Base-by-base conservation (phyloP, 2,888 invertebrate species). In the Rotaria magnacalcarata region DNA sequence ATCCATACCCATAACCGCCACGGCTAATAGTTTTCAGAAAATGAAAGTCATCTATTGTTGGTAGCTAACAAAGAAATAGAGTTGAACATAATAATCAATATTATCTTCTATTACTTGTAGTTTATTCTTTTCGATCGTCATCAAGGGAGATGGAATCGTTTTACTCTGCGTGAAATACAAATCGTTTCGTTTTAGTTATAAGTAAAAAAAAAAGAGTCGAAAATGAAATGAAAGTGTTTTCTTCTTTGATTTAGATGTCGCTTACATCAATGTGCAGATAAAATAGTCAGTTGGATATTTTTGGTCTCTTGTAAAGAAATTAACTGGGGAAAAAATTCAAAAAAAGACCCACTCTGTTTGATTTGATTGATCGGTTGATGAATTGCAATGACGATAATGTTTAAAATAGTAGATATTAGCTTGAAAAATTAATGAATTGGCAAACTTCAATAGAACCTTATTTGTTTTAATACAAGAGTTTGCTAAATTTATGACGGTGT, bases 11-110 rank as follows among this genome's bases (percentile, higher is more conserved):
- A 80, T 47, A 80, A 11, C 75, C 47, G 47, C 75, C 75, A 80
- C 75, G 75, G 47, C 75, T 80, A 3, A 80, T 80, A 11, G 47
- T 80, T 47, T 80, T 80, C 16, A 80, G 41, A 80, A 80, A 80
- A 80, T 80, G 75, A 80, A 80, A 80, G 47, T 80, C 75, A 19
- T 24, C 41, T 6, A 80, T 80, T 21, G 75, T 47, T 24, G 75
- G 75, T 24, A 80, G 19, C 75, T 80, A 47, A 47, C 8, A 67
- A 5, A 11, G 11, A 60, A 5, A 60, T 60, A 8, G 8, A 60
- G 10, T 60, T 5, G 21, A 21, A 10, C 7, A 10, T 27, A 60
- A 5, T 10, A 2, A 75, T 80, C 1, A 47, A 24, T 19, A 19
- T 47, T 10, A 7, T 43, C 24, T 43, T 47, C 8, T 47, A 43